phyloP scores from a whole-genome alignment of 2,113 vertebrate genomes.

The Equus quagga region DNA sequence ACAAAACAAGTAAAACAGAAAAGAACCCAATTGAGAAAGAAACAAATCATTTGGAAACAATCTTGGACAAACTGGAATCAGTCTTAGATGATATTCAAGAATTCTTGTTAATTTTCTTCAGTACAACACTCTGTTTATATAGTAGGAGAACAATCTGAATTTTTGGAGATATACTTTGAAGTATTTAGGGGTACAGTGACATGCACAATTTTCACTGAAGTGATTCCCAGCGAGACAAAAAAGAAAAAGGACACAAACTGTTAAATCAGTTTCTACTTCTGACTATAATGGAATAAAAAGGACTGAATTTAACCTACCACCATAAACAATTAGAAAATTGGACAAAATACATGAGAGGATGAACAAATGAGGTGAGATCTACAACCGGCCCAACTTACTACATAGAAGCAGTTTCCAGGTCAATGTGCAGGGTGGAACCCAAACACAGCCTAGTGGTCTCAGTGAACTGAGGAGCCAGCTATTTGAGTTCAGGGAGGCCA shows the following conservation, averaged over 20 bases:
- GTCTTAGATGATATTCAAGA: neutral
- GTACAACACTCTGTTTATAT: neutral
- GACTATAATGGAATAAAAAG: neutral
- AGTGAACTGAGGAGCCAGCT: neutral
- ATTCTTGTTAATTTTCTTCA: neutral
- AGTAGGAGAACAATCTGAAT: neutral
- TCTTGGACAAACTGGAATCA: neutral
- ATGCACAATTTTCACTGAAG: neutral
- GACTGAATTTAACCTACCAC: neutral
- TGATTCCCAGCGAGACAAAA: neutral
- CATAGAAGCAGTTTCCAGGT: neutral
- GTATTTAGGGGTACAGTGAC: neutral
- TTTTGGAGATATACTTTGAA: conserved; percentile 19
- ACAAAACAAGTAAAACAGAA: neutral
- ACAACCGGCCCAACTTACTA: neutral
- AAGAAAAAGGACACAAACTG: neutral
- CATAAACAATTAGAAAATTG: neutral
- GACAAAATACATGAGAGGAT: neutral
- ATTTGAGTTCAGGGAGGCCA: neutral
- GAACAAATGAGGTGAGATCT: conserved; percentile 13
- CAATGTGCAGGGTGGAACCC: neutral
- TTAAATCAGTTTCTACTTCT: neutral
- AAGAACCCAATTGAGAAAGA: neutral
- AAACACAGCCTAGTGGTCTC: neutral
- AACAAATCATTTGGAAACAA: conserved; percentile 34